Base-by-base conservation (phyloP, 2,888 invertebrate species). In the Adineta ricciae region DNA sequence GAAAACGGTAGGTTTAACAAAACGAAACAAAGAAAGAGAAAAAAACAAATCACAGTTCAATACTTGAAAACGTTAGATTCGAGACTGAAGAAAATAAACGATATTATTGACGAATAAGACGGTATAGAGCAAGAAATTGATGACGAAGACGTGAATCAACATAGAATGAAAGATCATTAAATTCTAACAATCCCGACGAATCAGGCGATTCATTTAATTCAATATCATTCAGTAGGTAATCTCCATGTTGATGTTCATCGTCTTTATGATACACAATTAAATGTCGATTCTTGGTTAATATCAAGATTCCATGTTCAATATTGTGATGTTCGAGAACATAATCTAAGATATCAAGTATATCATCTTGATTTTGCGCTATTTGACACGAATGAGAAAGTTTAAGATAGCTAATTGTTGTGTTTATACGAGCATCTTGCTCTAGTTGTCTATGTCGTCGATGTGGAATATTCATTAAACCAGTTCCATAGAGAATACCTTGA, bases 381-480 rank as follows among this genome's bases (percentile, higher is more conserved):
- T 64, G 64, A 64, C 64, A 64, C 2, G 64, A 9, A 14, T 64
- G 32, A 64, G 32, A 64, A 64, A 64, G 64, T 64, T 64, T 64
- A 32, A 64, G 32, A 64, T 32, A n/a, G 32, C 46, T 46, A 46
- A 46, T 46, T 8, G 46, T 46, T 46, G 46, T 46, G 11, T 46
- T 46, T 46, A 46, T 46, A 46, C 46, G 46, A 8, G 46, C 46
- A 46, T 46, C 46, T 46, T 46, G 46, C 11, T 46, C 46, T 46
- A 46, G 11, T 46, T 46, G 46, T 46, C 73, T 11, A 73, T 73
- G 41, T 38, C 73, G 73, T n/a, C 73, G 24, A 73, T 73, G 73
- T 73, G 73, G 73, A 38, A 73, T 73, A 73, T 73, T 38, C 36
- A 73, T 41, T 36, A 73, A n/a, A 24, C 86, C 86, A 46, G 46